These are phyloP conservation scores for Zoanthus sansibaricus DNA, from an alignment of 92 coral and sea anemone genomes.

Conservation along the genomic window DNA sequence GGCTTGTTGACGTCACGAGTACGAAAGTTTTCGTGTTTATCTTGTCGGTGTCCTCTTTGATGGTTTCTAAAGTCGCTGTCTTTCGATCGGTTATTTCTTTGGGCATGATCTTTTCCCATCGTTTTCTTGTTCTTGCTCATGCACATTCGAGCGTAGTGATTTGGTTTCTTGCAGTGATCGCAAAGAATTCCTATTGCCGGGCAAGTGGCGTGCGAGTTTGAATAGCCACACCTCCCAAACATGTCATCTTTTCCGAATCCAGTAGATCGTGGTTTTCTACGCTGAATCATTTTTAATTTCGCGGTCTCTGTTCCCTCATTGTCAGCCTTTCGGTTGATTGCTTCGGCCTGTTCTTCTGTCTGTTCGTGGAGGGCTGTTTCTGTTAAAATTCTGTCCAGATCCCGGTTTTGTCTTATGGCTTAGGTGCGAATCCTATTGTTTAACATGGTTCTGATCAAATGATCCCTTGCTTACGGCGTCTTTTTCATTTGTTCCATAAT, in stretches of 20 bases:
- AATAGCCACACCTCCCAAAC: not conserved
- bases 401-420: slow-evolving; percentile 54
- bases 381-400: slow-evolving; percentile 45
- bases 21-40: slow-evolving; percentile 9
- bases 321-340: slow-evolving; percentile 19
- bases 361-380: slow-evolving; percentile 65
- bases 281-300: not conserved
- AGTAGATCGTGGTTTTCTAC: not conserved
- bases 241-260: slow-evolving; percentile 4
- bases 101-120: not conserved
- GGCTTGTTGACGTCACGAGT: slow-evolving; percentile 21
- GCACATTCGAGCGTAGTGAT: slow-evolving; percentile 67
- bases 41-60: not conserved
- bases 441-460: slow-evolving; percentile 51
- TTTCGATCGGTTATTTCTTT: not conserved
- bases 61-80: too few relatives aligned
- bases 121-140: slow-evolving; percentile 61
- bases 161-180: slow-evolving; percentile 59
- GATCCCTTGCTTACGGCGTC: slow-evolving; percentile 69
- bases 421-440: slow-evolving; percentile 18
- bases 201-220: slow-evolving; percentile 36
- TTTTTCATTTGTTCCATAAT: slow-evolving; percentile 44
- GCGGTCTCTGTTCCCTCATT: slow-evolving; percentile 16
- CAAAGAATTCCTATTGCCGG: slow-evolving; percentile 68
- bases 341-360: slow-evolving; percentile 60